Evolutionary conservation across 2,888 invertebrate species (phyloP).

Genomic region (Sarcophaga caerulescens): DNA sequence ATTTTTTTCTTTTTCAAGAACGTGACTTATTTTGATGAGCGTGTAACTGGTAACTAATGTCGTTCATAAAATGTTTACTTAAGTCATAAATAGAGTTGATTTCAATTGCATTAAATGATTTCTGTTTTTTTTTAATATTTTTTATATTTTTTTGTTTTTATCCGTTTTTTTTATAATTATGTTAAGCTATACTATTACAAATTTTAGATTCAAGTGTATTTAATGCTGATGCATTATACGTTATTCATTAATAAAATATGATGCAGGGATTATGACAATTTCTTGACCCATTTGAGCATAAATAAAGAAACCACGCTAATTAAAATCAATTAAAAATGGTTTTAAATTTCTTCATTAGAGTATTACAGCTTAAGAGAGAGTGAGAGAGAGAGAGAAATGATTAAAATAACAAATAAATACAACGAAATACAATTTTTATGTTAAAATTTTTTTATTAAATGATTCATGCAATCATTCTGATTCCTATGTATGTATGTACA

Average conservation of each 20-base stretch:
- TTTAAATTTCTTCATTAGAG: not conserved
- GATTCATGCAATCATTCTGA: too few species aligned
- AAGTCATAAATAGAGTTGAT: conserved; percentile 68
- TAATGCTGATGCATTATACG: too few species aligned
- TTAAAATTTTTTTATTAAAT: too few species aligned
- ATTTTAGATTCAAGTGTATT: too few species aligned
- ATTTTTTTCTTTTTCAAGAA: conserved; percentile 69
- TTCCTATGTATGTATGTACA: too few species aligned
- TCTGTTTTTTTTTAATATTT: not conserved
- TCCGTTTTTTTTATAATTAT: conserved; percentile 39
- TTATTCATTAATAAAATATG: not conserved
- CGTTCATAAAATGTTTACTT: conserved; percentile 60
- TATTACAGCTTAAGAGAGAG: too few species aligned
- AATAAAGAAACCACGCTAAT: not conserved
- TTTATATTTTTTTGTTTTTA: not conserved
- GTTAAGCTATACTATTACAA: not conserved
- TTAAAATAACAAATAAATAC: too few species aligned
- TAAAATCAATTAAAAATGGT: not conserved
- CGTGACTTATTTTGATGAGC: conserved; percentile 65
- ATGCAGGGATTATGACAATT: not conserved
- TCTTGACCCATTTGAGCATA: not conserved
- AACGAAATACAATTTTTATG: too few species aligned
- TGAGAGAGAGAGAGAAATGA: too few species aligned
- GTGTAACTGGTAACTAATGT: conserved; percentile 27
- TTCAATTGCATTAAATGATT: conserved; percentile 57